A percentile compares a stretch with the other conserved stretches of the same genome.
Conservation (phyloP, 2,888 invertebrate species). For the Operophtera brumata region DNA sequence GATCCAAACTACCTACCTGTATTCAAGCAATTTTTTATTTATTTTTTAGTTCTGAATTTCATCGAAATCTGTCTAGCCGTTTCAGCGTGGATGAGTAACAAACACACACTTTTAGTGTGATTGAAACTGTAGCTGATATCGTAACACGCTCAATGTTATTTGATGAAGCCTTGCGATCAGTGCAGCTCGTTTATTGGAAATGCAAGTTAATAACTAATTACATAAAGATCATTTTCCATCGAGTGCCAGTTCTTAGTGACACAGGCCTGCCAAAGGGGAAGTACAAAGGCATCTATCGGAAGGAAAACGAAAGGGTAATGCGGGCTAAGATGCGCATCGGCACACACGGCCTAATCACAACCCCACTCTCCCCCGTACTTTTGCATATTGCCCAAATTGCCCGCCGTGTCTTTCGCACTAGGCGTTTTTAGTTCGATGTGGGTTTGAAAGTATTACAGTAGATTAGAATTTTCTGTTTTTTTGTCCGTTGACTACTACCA, state of each 20-base stretch:
- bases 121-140: too few relatives aligned
- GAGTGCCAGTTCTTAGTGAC: conserved; percentile 1
- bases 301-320: conserved; percentile 80
- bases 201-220: not conserved
- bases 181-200: too few relatives aligned
- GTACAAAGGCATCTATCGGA: conserved; percentile 78
- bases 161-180: not conserved
- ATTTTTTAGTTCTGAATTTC: too few relatives aligned
- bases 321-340: conserved; percentile 81
- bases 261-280: conserved; percentile 14
- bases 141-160: too few relatives aligned
- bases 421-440: conserved; percentile 43
- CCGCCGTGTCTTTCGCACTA: conserved; percentile 61
- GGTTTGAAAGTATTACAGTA: conserved; percentile 28
- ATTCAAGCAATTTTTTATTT: too few relatives aligned
- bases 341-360: conserved; percentile 78
- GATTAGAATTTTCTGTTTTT: conserved; percentile 6
- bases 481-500: too few relatives aligned
- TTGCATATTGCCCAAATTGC: conserved; percentile 79
- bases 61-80: too few relatives aligned
- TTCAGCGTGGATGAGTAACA: too few relatives aligned
- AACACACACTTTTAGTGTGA: not conserved
- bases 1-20: too few relatives aligned
- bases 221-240: conserved; percentile 13
- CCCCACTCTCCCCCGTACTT: conserved; percentile 63